Percentiles rank a stretch among this genome's conserved stretches.
phyloP scores from a whole-genome alignment of 1,140 invertebrate genomes.

The Acyrthosiphon pisum region DNA sequence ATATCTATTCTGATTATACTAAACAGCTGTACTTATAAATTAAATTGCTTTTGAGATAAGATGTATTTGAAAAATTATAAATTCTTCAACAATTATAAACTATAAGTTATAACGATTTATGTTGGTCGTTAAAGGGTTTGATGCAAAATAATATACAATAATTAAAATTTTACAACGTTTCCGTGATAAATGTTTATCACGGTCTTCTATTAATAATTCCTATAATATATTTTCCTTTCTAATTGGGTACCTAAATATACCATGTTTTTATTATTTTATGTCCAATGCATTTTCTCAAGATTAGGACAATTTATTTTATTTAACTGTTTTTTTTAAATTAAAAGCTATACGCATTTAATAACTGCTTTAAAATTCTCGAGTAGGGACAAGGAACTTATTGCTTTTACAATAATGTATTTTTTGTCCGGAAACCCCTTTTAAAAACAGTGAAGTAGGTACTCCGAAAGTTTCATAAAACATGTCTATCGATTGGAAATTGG shows the following conservation, averaged over 20 bases:
- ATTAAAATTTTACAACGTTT: background rate
- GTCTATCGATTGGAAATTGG: background rate
- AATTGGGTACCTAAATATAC: background rate
- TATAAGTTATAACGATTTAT: background rate
- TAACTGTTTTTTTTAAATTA: background rate
- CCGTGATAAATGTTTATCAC: background rate
- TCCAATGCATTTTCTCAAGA: background rate
- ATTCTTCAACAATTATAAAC: background rate
- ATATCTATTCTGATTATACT: background rate
- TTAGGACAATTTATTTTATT: background rate
- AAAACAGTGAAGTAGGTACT: conserved; percentile 22
- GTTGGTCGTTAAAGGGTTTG: background rate
- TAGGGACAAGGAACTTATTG: background rate
- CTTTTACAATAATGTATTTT: conserved; percentile 22
- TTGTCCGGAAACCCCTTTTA: background rate
- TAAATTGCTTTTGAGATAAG: background rate
- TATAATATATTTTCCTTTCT: background rate
- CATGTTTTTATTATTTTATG: background rate
- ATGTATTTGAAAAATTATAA: background rate
- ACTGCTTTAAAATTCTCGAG: background rate
- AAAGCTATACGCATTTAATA: background rate
- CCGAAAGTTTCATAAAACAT: background rate
- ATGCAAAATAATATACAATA: background rate
- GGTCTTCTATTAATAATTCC: background rate
- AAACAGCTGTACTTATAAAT: background rate